Conservation (phyloP, 2,888 invertebrate genomes). For the Cactoblastis cactorum region DNA sequence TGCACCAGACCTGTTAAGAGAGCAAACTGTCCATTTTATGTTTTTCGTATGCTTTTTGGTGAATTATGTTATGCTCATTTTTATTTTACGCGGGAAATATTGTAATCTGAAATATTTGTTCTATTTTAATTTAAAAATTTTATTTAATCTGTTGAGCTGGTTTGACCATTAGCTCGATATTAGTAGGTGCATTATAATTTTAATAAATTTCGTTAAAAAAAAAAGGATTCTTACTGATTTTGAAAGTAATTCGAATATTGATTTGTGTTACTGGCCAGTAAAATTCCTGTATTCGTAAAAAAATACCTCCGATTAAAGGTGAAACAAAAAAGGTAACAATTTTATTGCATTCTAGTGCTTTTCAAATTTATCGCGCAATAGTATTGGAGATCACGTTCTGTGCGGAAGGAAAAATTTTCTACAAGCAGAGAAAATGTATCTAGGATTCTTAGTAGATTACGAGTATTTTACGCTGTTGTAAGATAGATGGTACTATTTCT, state of each 20-base stretch:
- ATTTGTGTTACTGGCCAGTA: not conserved
- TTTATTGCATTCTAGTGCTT: constrained; percentile 3
- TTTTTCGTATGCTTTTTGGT: no score
- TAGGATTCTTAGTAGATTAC: not conserved
- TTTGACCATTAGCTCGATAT: no score
- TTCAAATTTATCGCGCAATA: constrained; percentile 8
- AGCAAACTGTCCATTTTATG: no score
- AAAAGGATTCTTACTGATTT: no score
- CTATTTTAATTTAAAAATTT: no score
- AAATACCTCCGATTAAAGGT: constrained; percentile 5
- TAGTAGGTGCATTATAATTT: no score
- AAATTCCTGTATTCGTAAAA: not conserved
- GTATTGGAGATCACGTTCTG: constrained; percentile 2
- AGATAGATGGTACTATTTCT: not conserved
- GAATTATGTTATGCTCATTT: no score
- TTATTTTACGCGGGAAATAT: no score
- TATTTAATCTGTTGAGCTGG: no score
- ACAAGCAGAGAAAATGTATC: not conserved
- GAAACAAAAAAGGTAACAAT: not conserved
- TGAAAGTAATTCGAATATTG: not conserved
- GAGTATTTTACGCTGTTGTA: not conserved
- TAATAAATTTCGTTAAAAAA: no score
- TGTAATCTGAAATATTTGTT: no score
- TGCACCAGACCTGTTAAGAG: no score
- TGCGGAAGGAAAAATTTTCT: constrained; percentile 1